Conservation (phyloP, 2,888 invertebrate species). For the Eudasyphora cyanicolor region DNA sequence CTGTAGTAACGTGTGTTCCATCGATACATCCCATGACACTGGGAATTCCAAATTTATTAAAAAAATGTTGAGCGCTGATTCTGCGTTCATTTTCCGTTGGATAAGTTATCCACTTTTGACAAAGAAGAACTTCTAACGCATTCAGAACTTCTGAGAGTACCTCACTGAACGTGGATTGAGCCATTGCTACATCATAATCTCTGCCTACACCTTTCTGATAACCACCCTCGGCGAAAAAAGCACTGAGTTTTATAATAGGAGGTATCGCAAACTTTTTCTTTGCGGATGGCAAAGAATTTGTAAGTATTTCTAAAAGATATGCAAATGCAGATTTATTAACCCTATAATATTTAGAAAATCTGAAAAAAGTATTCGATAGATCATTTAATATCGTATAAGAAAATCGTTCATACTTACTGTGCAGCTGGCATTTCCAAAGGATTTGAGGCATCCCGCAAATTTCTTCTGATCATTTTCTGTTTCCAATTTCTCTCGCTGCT, state of each 20-base stretch:
- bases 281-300: no score
- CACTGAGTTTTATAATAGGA: conserved; percentile 21
- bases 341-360: background rate
- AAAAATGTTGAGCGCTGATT: background rate
- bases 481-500: no score
- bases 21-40: background rate
- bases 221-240: conserved; percentile 38
- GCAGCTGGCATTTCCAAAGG: no score
- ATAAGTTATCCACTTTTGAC: no score
- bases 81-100: background rate
- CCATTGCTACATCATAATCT: conserved; percentile 21
- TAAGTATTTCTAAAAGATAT: conserved; percentile 36
- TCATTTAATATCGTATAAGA: no score
- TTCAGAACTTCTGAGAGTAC: conserved; percentile 36
- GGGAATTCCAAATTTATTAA: background rate
- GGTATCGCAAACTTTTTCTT: conserved; percentile 27
- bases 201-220: conserved; percentile 45
- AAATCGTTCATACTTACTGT: no score
- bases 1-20: background rate
- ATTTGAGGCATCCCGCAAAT: no score
- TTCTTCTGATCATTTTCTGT: no score
- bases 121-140: conserved; percentile 11
- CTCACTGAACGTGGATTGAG: conserved; percentile 32
- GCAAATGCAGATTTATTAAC: conserved; percentile 28
- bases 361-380: no score